Evolutionary conservation across 1,140 invertebrate genomes (phyloP), one percentile per base, ranked within the genome.

Genomic region (Lasioglossum albipes): DNA sequence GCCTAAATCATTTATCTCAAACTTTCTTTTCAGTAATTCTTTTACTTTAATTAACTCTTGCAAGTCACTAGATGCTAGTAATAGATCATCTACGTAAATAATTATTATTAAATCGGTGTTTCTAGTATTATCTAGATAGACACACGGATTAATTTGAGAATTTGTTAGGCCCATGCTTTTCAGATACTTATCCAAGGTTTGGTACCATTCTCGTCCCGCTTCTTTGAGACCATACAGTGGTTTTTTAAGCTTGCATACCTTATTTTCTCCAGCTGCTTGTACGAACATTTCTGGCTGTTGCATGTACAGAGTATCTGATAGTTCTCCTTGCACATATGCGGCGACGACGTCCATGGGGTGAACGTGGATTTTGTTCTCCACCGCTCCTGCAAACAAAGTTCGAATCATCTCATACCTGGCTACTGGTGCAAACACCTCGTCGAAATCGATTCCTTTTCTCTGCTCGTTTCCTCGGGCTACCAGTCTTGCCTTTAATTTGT

Each of bases 321-420:
- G 10, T 0, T 81, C 31, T 2, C 49, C 67, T 42, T 71, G 79
- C 0, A 75, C 31, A 36, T 76, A 81, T 0, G 59, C 67, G 16
- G 73, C 64, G 2, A 75, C 42, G 0, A 80, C 71, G 7, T 80
- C 79, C 49, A 81, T 68, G 7, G 75, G 57, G 6, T 81, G 71
- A 1, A 81, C 4, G 18, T 81, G 45, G 2, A 75, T 10, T 70
- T 22, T 12, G 18, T 18, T 12, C 49, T 5, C 9, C 7, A 69
- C 65, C 0, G 9, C n/a, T 59, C 54, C 36, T 2, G 71, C 78
- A 20, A 75, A n/a, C 0, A 80, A 9, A 0, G 61, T 45, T 0
- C 65, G 27, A 36, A 80, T 74, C 0, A 9, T 61, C 9, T 75
- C 65, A 12, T 68, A 49, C 2, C 71, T 57, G 1, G 64, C 71